Evolutionary conservation across 2,797 vertebrate species (phyloP), one percentile per base, ranked within the genome.

Genomic region (Rhinella marina): DNA sequence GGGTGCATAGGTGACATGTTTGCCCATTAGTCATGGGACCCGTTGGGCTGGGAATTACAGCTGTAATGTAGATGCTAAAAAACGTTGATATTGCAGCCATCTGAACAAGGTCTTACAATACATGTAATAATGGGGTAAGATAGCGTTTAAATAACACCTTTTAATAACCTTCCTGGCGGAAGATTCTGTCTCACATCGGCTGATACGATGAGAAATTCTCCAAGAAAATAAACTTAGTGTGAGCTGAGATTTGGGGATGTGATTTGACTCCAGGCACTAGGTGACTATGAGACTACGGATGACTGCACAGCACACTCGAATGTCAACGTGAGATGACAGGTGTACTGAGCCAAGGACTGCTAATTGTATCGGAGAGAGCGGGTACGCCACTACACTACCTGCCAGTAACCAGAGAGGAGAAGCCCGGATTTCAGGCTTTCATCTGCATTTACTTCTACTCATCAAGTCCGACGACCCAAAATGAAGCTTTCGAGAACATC

Each of bases 271-370:
- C 73, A 61, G 87, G 87, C 82, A 9, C n/a, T 84, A 27, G 76
- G 82, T 62, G 87, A 78, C 61, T 52, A 32, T 25, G 52, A 72
- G 82, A 84, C 75, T 84, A 59, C 25, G 75, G 87, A 84, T 80
- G 81, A 84, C 62, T 84, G 87, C 73, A 79, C 80, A 27, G 41
- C 32, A 23, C 56, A 61, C 52, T 50, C 48, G 48, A 72, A 79
- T 48, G 64, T 64, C 82, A 85, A 88, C 68, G 32, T 72, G 66
- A 84, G 64, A 4, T 84, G 87, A 88, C 82, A 88, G 82, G 87
- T 84, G 54, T 84, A 88, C 32, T 59, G 29, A 88, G 87, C 87
- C 87, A 80, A 80, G 56, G 82, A 68, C 82, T 88, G 87, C 77
- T 83, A 88, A 88, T 84, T 83, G 86, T 79, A 70, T 83, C 21